phyloP scores from a whole-genome alignment of 1,140 invertebrate genomes.

The Danaus melanippus region DNA sequence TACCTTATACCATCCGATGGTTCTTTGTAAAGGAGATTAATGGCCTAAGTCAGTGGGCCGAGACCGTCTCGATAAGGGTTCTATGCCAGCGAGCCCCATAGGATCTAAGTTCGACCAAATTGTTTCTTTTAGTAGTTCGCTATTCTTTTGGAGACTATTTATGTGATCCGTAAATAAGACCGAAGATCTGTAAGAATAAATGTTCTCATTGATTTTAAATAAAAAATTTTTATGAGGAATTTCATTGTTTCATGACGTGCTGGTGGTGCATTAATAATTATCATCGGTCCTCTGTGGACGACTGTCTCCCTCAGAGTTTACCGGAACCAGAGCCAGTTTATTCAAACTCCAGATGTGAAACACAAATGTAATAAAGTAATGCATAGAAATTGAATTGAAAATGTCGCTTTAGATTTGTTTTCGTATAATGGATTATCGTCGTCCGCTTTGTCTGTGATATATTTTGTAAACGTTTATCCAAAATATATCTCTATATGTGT shows the following conservation, averaged over 20 bases:
- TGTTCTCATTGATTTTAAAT: too few species aligned
- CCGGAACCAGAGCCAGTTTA: neutral
- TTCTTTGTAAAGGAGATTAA: constrained; percentile 20
- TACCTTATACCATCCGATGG: constrained; percentile 10
- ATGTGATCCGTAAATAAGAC: neutral
- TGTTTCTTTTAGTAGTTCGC: constrained; percentile 6
- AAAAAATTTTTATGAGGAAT: too few species aligned
- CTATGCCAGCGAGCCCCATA: constrained; percentile 10
- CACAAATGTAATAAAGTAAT: constrained; percentile 5
- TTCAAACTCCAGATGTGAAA: constrained; percentile 4
- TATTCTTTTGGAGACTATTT: neutral
- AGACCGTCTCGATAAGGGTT: constrained; percentile 14
- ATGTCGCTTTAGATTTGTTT: too few species aligned
- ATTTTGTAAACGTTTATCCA: too few species aligned
- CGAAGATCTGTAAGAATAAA: too few species aligned
- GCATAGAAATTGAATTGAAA: constrained; percentile 6
- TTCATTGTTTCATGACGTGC: too few species aligned
- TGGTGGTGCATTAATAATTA: too few species aligned
- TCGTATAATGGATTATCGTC: too few species aligned
- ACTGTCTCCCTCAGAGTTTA: neutral
- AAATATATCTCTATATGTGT: too few species aligned
- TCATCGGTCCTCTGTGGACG: constrained; percentile 3
- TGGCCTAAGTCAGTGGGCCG: constrained; percentile 13
- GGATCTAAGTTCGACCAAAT: constrained; percentile 13
- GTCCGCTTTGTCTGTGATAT: too few species aligned